A percentile compares a stretch with the other conserved stretches of the same genome.
Conservation (phyloP, 2,888 invertebrate genomes). For the Macropis europaea region DNA sequence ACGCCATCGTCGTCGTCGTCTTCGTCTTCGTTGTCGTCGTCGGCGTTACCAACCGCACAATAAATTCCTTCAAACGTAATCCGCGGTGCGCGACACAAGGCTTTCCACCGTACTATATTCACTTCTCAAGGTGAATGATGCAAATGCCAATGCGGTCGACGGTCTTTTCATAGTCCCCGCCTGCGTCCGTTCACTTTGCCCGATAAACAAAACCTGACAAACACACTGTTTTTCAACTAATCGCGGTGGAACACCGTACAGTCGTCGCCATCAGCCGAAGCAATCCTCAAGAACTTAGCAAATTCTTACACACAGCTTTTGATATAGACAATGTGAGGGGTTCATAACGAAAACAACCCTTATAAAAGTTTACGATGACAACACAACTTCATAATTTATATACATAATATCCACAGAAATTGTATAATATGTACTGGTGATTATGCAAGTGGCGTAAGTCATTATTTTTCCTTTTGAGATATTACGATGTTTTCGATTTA, state of each 20-base stretch:
- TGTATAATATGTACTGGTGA: too few relatives aligned
- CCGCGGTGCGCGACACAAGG: constrained; percentile 62
- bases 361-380: too few relatives aligned
- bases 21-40: neutral
- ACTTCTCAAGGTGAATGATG: constrained; percentile 66
- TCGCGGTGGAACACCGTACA: neutral
- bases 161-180: constrained; percentile 55
- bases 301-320: too few relatives aligned
- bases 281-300: too few relatives aligned
- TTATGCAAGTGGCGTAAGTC: too few relatives aligned
- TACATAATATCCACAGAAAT: too few relatives aligned
- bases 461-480: too few relatives aligned
- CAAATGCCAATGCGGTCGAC: constrained; percentile 67
- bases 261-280: too few relatives aligned
- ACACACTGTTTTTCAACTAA: constrained; percentile 39
- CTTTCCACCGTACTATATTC: constrained; percentile 59
- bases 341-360: too few relatives aligned
- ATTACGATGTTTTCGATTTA: too few relatives aligned
- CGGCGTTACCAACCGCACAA: constrained; percentile 53
- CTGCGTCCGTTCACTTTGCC: constrained; percentile 58
- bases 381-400: too few relatives aligned
- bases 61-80: constrained; percentile 67
- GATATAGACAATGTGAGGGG: too few relatives aligned
- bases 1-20: neutral
- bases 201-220: constrained; percentile 44